Evolutionary conservation across 2,797 vertebrate species (phyloP), one percentile per base, ranked within the genome.

Genomic region (Hafferia zeledoni): DNA sequence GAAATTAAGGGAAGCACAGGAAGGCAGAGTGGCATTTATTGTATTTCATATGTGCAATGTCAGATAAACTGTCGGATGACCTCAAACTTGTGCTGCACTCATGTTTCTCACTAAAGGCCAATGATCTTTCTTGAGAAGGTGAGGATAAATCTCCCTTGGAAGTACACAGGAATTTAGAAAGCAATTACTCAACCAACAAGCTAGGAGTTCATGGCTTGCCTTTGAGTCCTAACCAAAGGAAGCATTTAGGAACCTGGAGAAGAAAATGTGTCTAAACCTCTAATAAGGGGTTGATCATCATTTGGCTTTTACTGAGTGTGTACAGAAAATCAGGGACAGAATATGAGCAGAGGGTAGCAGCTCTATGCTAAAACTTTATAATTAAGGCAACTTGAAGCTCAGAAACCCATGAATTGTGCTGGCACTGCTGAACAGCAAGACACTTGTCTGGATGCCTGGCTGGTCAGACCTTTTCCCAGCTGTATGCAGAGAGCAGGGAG

Each of bases 211-310:
- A 10, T 47, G 39, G 39, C 22, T 91, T 77, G 27, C 43, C 28
- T 63, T 85, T 72, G 64, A 13, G 8, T 23, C 15, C 12, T n/a
- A n/a, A 31, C 16, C 53, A 63, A 37, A 2, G 69, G 19, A 44
- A 56, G 5, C 10, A 23, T 56, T 89, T 75, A 31, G 25, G 11
- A 84, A 33, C 31, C 23, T 47, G 1, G 4, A 25, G 15, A 5
- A 44, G 31, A 11, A 33, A 41, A 43, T 9, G 4, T 50, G 14
- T 41, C 43, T 46, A 17, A 37, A 8, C 11, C 46, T 53, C n/a
- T 65, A 13, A 19, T 5, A 4, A 1, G 4, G 22, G 4, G 2
- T 3, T 61, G 43, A 44, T 24, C 17, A 25, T 16, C 23, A 6
- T 14, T 25, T 65, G 39, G 18, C 23, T 53, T 17, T 52, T 25